Evolutionary conservation across 1,140 invertebrate species (phyloP).

Genomic region (Pissodes strobi): DNA sequence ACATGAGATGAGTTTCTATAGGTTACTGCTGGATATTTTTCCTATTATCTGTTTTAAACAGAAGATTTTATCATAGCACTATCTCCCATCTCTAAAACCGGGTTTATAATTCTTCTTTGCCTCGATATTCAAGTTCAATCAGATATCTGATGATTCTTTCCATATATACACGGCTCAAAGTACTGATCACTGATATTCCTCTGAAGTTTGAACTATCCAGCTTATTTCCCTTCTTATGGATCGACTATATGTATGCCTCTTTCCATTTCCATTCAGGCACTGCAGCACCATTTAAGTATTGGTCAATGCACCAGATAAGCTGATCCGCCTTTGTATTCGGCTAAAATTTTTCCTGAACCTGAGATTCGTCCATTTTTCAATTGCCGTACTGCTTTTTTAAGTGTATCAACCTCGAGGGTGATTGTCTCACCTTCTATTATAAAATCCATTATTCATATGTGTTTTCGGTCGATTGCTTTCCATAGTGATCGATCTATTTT

Average conservation of each 20-base stretch:
- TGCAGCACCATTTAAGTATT: too few relatives aligned
- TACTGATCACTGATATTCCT: not conserved
- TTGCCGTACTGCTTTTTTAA: too few relatives aligned
- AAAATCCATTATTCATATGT: not conserved
- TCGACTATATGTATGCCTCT: not conserved
- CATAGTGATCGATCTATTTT: not conserved
- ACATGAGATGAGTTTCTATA: too few relatives aligned
- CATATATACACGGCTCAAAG: not conserved
- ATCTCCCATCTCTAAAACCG: too few relatives aligned
- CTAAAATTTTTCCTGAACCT: too few relatives aligned
- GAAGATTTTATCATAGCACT: not conserved
- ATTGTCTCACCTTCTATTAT: not conserved
- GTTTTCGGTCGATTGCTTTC: not conserved
- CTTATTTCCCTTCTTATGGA: not conserved
- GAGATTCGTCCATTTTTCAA: too few relatives aligned
- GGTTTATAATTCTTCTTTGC: too few relatives aligned
- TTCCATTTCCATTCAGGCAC: not conserved
- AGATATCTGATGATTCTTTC: not conserved
- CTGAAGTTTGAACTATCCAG: not conserved
- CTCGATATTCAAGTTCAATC: too few relatives aligned
- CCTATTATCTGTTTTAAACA: too few relatives aligned
- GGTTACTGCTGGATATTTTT: too few relatives aligned
- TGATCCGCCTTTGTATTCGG: too few relatives aligned
- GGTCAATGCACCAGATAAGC: not conserved
- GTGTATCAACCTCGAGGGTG: not conserved